Evolutionary conservation across 2,113 vertebrate species (phyloP), one percentile per base, ranked within the genome.

Genomic region (Rhea pennata): DNA sequence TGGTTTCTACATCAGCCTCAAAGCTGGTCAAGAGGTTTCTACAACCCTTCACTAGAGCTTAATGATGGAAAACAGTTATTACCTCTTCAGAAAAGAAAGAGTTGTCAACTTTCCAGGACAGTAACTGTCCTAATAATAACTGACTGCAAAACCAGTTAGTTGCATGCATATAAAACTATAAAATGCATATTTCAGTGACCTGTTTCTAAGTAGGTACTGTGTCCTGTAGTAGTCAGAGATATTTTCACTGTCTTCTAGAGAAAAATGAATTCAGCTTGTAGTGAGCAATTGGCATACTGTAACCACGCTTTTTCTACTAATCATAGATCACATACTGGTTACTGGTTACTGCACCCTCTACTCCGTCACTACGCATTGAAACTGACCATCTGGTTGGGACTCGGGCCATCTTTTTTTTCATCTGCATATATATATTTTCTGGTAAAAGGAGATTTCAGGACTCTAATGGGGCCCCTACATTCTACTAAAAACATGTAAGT

Each of bases 331-430:
- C 67, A 36, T 40, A 54, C 42, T 2, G 26, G 5, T 71, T 40
- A 54, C 42, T 2, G 26, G 5, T 71, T 50, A 88, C 46, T 0
- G 0, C 5, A 73, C 0, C 0, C 69, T 71, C 20, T 2, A 26
- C 73, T 66, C 59, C 26, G 50, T n/a, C 74, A 51, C 42, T 31
- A 62, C 71, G 22, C 51, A 5, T 56, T 39, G 85, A 95, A 87
- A 71, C 12, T 20, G 0, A 46, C 13, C 51, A 65, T 15, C 62
- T 87, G 70, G 23, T 16, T 0, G 0, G 78, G 27, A 56, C 31
- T n/a, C 39, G 56, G 56, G 74, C n/a, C 82, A 75, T 9, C 9
- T 19, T 42, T 15, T 72, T 72, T 91, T 70, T 71, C 77, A 78
- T 70, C 81, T 82, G 33, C 23, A 15, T 29, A 12, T 9, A 21